Evolutionary conservation across 35 echinoderm and acorn worm genomes (phyloP), one percentile per base, ranked within the genome.

Genomic region (Acanthaster planci): DNA sequence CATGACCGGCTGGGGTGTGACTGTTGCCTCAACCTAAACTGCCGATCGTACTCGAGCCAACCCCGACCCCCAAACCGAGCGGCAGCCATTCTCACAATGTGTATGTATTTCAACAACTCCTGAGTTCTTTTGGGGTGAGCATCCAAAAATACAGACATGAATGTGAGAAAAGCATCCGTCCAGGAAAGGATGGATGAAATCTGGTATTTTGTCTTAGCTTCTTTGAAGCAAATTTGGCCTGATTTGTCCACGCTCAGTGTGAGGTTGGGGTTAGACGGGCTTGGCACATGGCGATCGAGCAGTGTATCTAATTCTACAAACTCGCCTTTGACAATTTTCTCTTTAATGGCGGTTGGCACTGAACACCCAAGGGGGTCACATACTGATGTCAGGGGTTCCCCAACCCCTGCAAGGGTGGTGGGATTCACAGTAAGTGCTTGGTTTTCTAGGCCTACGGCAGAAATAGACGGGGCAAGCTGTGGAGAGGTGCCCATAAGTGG

Each of bases 51-150:
- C 3, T 7, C 56, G 17, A 34, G 52, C 82, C 82, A 84, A 16
- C 82, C 82, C 15, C 3, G 37, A 18, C 82, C 32, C 14, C 55
- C 54, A 39, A 84, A 84, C 5, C 38, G 10, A 10, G 26, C 2
- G 22, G 82, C 82, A 16, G 82, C 52, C 5, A 29, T 21, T 18
- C 82, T 14, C 30, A 64, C 35, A 32, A 67, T 84, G 15, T 53
- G 38, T 26, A 38, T 39, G 36, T 84, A 84, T 67, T 84, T 84
- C 7, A 84, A 76, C 52, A 84, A 27, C 40, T 84, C 82, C n/a
- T 38, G 51, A 32, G 56, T 32, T 17, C 82, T 34, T 37, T 8
- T 8, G 2, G 82, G 82, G 32, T 84, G 82, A 16, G 17, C 15
- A 2, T 2, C 2, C 34, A 76, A 38, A 37, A 38, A 84, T 7